Conservation (phyloP, 2,888 invertebrate species). For the Polyommatus icarus region DNA sequence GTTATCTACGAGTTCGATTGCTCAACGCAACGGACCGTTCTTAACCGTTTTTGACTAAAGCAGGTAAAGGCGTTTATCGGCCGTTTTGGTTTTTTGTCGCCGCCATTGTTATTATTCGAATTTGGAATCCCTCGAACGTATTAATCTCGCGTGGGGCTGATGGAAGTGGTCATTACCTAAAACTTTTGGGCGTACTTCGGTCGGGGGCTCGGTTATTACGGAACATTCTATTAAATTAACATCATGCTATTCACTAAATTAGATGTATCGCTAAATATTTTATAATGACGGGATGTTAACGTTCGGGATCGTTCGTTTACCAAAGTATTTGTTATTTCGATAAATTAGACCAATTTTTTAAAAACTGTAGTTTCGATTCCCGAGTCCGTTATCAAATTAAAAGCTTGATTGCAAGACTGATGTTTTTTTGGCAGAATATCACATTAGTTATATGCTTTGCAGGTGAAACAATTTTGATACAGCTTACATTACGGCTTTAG, state of each 20-base stretch:
- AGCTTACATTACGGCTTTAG: too few species aligned
- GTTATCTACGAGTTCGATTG: constrained; percentile 67
- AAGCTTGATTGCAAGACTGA: constrained; percentile 2
- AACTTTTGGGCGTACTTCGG: constrained; percentile 77
- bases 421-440: background rate
- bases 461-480: background rate
- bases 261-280: constrained; percentile 79
- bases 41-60: constrained; percentile 53
- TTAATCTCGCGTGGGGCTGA: constrained; percentile 74
- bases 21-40: constrained; percentile 52
- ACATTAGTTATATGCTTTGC: background rate
- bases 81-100: constrained; percentile 75
- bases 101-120: constrained; percentile 72
- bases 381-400: constrained; percentile 20
- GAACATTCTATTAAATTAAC: constrained; percentile 74
- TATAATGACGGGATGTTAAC: constrained; percentile 63
- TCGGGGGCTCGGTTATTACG: constrained; percentile 77
- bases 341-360: background rate
- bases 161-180: constrained; percentile 75
- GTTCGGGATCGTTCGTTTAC: constrained; percentile 33
- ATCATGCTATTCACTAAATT: constrained; percentile 76
- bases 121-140: constrained; percentile 73
- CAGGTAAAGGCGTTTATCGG: constrained; percentile 76
- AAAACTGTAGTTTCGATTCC: background rate
- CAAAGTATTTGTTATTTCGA: constrained; percentile 28